Percentiles rank a stretch among this genome's conserved stretches.
Evolutionary conservation across 2,797 vertebrate genomes (phyloP).

Genomic region (Premnoplex brunnescens): DNA sequence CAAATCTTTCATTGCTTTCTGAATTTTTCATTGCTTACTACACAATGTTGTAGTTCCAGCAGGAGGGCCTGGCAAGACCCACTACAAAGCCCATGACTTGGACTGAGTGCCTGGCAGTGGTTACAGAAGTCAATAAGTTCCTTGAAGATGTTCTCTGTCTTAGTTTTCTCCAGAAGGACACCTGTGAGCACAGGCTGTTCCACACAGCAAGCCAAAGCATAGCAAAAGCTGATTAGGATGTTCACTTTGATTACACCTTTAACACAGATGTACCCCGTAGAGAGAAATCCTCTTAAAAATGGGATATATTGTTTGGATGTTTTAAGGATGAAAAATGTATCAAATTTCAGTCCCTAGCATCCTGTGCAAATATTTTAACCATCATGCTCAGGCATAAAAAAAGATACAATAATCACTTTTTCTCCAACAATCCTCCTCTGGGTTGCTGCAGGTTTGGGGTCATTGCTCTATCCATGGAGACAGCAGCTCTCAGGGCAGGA

Average conservation of each 20-base stretch:
- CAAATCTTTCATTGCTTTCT: background rate
- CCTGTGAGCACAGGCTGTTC: background rate
- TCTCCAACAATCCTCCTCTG: background rate
- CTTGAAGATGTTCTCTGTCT: background rate
- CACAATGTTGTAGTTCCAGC: background rate
- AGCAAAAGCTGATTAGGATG: background rate
- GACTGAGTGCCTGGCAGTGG: background rate
- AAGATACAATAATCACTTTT: background rate
- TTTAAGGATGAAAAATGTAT: background rate
- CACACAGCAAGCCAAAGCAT: background rate
- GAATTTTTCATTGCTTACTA: background rate
- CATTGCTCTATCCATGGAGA: rapidly evolving
- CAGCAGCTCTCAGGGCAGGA: background rate
- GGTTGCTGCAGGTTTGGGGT: background rate
- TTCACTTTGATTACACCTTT: background rate
- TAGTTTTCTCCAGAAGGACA: background rate
- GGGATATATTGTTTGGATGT: rapidly evolving
- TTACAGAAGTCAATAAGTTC: background rate
- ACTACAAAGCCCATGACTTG: background rate
- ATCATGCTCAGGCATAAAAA: background rate
- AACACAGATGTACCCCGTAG: background rate
- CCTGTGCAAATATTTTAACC: background rate
- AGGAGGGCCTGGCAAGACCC: background rate
- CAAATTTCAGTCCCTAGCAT: background rate
- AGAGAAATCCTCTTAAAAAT: background rate